Percentiles rank a stretch among this genome's conserved stretches.
Conservation (phyloP, 2,797 vertebrate genomes). For the Mus spretus region DNA sequence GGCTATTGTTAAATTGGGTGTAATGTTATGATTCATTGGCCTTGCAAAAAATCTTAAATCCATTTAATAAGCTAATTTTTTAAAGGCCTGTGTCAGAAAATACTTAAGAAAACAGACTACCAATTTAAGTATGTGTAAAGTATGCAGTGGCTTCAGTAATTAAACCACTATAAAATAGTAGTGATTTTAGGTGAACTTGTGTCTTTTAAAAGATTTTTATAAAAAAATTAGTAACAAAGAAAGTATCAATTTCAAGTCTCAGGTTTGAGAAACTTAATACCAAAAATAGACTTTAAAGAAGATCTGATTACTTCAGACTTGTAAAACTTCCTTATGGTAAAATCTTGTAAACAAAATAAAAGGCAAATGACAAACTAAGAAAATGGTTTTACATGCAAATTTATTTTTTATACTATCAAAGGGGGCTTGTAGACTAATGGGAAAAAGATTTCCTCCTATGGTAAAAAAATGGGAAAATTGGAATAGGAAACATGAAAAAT, state of each 20-base stretch:
- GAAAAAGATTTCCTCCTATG: background rate
- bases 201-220: background rate
- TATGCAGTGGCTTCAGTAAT: background rate
- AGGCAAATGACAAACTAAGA: background rate
- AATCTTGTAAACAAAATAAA: constrained; percentile 1
- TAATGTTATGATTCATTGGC: constrained; percentile 46
- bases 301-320: constrained; percentile 36
- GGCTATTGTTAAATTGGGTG: constrained; percentile 10
- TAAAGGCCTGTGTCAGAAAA: constrained; percentile 35
- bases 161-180: background rate
- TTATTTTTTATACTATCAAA: constrained; percentile 30
- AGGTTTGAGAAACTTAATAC: background rate
- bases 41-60: constrained; percentile 51
- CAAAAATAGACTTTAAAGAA: constrained; percentile 1
- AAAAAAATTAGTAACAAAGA: constrained; percentile 7
- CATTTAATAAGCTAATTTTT: constrained; percentile 47
- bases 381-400: constrained; percentile 10
- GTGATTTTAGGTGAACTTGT: background rate
- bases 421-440: background rate
- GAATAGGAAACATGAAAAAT: background rate
- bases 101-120: constrained; percentile 43
- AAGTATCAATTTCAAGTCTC: constrained; percentile 7
- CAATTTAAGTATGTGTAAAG: constrained; percentile 8
- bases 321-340: background rate
- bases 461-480: background rate